A percentile compares a stretch with the other conserved stretches of the same genome.
These are phyloP conservation scores for Ridgeia piscesae DNA, from an alignment of 1,140 invertebrate species.

Conservation along the genomic window DNA sequence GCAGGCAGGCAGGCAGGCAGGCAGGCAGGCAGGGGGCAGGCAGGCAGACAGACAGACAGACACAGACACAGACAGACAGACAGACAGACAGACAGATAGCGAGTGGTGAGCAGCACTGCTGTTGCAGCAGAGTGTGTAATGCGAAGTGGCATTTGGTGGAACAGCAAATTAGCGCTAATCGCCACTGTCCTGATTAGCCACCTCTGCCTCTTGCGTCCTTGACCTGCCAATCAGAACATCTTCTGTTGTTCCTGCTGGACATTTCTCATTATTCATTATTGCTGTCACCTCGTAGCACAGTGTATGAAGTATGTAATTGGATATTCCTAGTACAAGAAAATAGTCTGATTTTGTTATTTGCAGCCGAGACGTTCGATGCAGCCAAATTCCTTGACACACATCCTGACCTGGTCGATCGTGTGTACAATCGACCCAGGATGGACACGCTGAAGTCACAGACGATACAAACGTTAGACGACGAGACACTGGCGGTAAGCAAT, in stretches of 20 bases:
- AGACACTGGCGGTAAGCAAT: slow-evolving; percentile 35
- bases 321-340: not conserved
- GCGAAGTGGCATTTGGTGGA: not conserved
- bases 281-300: not conserved
- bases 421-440: slow-evolving; percentile 70
- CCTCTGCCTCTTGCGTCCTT: not conserved
- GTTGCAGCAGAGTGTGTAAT: not conserved
- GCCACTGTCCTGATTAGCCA: not conserved
- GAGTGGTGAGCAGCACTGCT: not conserved
- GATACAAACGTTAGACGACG: slow-evolving; percentile 23
- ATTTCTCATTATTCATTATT: slow-evolving; percentile 11
- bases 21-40: too few species aligned
- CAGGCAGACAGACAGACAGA: too few species aligned
- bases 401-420: slow-evolving; percentile 68
- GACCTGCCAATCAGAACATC: slow-evolving; percentile 7
- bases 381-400: slow-evolving; percentile 75
- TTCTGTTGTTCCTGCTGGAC: not conserved
- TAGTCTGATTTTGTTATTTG: not conserved
- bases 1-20: too few species aligned
- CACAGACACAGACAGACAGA: too few species aligned
- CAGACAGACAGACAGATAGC: too few species aligned
- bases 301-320: not conserved
- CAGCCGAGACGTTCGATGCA: slow-evolving; percentile 69
- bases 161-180: not conserved
- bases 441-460: slow-evolving; percentile 62